A percentile compares a stretch with the other conserved stretches of the same genome.
These are phyloP conservation scores for Neogobius melanostomus DNA, from an alignment of 2,113 vertebrate genomes.

Conservation along the genomic window DNA sequence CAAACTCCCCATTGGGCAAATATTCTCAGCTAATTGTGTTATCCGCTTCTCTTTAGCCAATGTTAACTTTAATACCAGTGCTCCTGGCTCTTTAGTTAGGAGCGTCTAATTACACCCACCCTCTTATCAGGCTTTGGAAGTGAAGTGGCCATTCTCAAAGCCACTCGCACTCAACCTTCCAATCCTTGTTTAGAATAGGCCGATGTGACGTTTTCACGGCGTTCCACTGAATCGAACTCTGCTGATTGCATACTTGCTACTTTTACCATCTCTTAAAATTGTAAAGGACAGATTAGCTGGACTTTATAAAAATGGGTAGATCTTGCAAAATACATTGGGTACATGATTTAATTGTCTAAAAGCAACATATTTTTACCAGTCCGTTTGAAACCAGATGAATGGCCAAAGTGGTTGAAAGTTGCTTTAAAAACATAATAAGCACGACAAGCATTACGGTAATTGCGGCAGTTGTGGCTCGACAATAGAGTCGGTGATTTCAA, in stretches of 20 bases:
- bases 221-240: background rate
- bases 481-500: slow-evolving; percentile 1
- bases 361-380: background rate
- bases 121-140: slow-evolving; percentile 30
- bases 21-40: slow-evolving; percentile 26
- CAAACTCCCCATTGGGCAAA: slow-evolving; percentile 34
- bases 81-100: slow-evolving; percentile 15
- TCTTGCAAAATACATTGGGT: background rate
- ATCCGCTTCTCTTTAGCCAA: slow-evolving; percentile 18
- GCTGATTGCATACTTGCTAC: background rate
- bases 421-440: background rate
- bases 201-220: no score
- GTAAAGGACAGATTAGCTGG: background rate
- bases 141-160: slow-evolving; percentile 33
- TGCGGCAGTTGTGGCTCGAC: background rate
- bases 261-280: background rate
- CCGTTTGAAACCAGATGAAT: background rate
- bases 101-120: slow-evolving; percentile 38
- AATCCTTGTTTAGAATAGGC: background rate
- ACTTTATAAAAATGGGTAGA: background rate
- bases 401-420: background rate
- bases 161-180: slow-evolving; percentile 8
- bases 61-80: slow-evolving; percentile 22
- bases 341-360: background rate
- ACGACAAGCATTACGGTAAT: background rate